phyloP scores from a whole-genome alignment of 2,113 vertebrate genomes.

The Ptilonorhynchus violaceus region DNA sequence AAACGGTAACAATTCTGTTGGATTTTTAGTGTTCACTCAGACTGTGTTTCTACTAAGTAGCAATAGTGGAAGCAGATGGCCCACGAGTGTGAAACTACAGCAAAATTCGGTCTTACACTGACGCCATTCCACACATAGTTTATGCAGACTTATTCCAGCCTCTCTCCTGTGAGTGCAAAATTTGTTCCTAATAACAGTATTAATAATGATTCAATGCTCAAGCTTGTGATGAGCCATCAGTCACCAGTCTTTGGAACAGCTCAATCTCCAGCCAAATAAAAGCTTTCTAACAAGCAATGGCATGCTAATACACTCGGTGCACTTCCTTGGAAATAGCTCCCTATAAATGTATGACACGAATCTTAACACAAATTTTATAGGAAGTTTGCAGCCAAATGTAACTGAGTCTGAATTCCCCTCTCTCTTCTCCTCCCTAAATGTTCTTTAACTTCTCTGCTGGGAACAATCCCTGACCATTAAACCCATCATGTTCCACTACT shows the following conservation, averaged over 20 bases:
- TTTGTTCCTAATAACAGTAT: not conserved
- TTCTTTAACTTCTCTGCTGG: not conserved
- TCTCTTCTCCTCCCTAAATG: not conserved
- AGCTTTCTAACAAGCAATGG: not conserved
- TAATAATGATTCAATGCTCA: not conserved
- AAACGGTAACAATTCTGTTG: not conserved
- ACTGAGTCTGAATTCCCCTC: not conserved
- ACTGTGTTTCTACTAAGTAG: not conserved
- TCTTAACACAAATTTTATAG: not conserved
- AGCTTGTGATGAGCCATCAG: not conserved
- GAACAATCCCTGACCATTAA: not conserved
- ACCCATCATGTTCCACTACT: not conserved
- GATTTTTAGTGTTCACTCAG: not conserved
- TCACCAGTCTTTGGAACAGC: not conserved
- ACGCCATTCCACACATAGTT: not conserved
- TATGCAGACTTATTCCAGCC: not conserved
- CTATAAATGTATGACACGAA: not conserved
- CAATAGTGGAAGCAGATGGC: not conserved
- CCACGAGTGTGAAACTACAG: not conserved
- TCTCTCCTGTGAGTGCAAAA: not conserved
- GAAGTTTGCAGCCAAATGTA: not conserved
- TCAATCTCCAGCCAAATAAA: not conserved
- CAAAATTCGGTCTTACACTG: not conserved
- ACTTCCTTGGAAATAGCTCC: not conserved
- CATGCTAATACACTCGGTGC: not conserved